phyloP scores from a whole-genome alignment of 2,797 vertebrate genomes.

The Sciurus vulgaris region DNA sequence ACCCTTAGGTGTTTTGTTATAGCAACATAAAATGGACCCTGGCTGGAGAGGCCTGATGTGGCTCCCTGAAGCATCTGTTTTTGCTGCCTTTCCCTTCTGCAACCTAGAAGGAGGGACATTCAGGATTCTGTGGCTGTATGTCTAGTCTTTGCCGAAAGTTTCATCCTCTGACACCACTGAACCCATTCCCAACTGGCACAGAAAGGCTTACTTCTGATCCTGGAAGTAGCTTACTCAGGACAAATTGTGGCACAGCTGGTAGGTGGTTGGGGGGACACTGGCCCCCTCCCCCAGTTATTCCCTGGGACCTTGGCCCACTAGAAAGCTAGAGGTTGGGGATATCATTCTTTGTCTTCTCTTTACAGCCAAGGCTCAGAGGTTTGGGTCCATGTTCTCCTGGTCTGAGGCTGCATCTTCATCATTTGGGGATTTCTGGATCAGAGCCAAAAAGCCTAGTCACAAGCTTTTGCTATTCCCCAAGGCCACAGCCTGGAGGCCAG shows the following conservation, averaged over 20 bases:
- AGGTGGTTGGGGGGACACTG: background rate
- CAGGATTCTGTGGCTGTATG: background rate
- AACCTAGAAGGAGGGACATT: background rate
- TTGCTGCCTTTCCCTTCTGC: background rate
- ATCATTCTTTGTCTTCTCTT: slow-evolving; percentile 15
- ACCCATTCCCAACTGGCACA: background rate
- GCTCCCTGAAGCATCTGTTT: background rate
- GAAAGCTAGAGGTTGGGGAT: background rate
- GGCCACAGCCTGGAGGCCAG: background rate
- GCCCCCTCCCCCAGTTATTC: background rate
- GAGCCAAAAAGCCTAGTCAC: background rate
- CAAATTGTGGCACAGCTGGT: slow-evolving; percentile 6
- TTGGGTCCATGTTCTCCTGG: slow-evolving; percentile 76
- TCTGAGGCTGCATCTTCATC: slow-evolving; percentile 60
- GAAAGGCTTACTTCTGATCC: background rate
- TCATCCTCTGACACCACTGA: background rate
- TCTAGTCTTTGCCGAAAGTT: background rate
- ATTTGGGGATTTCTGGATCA: slow-evolving; percentile 61
- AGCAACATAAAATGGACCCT: background rate
- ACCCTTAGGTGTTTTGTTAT: background rate
- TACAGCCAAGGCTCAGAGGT: slow-evolving; percentile 41
- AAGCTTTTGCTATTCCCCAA: background rate
- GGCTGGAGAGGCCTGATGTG: background rate
- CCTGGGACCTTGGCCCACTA: background rate
- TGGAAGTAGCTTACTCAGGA: background rate